Percentiles rank a stretch among this genome's conserved stretches.
Conservation (phyloP, 2,113 vertebrate species). For the Corydoras maculifer region DNA sequence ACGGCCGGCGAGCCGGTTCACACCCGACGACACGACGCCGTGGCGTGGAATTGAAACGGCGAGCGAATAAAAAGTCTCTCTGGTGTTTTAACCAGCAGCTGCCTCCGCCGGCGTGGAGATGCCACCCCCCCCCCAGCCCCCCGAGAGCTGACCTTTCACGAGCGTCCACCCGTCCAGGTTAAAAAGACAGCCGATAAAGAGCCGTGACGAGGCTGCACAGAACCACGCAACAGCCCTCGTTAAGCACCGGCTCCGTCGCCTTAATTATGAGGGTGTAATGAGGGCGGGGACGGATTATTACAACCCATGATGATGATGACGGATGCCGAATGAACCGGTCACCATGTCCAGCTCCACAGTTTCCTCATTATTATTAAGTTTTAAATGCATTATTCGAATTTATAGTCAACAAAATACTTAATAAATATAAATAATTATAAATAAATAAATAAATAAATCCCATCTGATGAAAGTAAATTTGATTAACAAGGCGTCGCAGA, state of each 20-base stretch:
- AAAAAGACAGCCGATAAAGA: slow-evolving; percentile 64
- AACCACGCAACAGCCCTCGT: slow-evolving; percentile 14
- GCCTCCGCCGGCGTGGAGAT: slow-evolving; percentile 26
- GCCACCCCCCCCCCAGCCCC: slow-evolving; percentile 13
- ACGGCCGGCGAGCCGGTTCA: neutral
- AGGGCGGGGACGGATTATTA: slow-evolving; percentile 15
- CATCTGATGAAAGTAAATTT: neutral
- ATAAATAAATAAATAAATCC: neutral
- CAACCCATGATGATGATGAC: slow-evolving; percentile 23
- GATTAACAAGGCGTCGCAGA: neutral
- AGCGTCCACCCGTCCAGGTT: slow-evolving; percentile 65
- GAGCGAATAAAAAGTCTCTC: neutral
- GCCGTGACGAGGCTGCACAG: slow-evolving; percentile 48
- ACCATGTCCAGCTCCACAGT: neutral
- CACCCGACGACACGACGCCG: neutral
- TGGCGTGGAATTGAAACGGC: neutral
- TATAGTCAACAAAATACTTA: neutral
- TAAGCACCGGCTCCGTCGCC: slow-evolving; percentile 21
- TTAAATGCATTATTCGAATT: neutral
- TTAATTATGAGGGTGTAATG: slow-evolving; percentile 46
- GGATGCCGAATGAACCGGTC: slow-evolving; percentile 23
- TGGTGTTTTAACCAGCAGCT: slow-evolving; percentile 50
- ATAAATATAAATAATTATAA: neutral
- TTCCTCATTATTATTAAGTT: no score
- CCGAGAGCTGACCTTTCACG: slow-evolving; percentile 58